Evolutionary conservation across 1,140 invertebrate species (phyloP), one percentile per base, ranked within the genome.

Genomic region (Bombus confusus): DNA sequence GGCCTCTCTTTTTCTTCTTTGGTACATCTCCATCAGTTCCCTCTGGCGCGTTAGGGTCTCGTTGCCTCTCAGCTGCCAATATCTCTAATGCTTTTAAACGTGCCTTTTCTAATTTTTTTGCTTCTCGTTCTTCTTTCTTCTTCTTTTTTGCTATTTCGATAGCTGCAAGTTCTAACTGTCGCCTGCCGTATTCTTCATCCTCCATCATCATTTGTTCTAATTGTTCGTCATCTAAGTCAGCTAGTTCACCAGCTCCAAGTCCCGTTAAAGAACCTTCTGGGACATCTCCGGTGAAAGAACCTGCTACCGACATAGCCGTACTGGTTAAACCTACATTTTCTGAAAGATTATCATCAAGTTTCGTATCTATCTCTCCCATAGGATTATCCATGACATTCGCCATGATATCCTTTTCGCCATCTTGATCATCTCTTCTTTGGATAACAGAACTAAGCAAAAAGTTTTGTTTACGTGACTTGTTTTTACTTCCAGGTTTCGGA

Each of bases 121-220:
- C 96, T 81, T 96, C 95, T 0, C 96, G 93, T 59, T 96, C 96
- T 57, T 96, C 93, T 81, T 96, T 96, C 69, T 96, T 95, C 59
- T 96, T 96, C 87, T 96, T 96, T 72, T 96, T 96, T 41, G 96
- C 96, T n/a, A 96, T 95, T 72, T 94, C 96, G 10, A 95, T 93
- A 0, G 95, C 95, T 0, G 95, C 96, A 1, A 96, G 72, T 41
- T 96, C 96, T 0, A 96, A 89, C 66, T 96, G 96, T 1, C 95
- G 94, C 66, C 96, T 95, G 2, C 96, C 96, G 41, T 96, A 96
- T 84, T 97, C 96, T 91, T 97, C 96, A 87, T 96, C 96, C 83
- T 96, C 95, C 92, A 96, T 96, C 96, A 96, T 96, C 93, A 96
- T 95, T 79, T 95, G 95, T 4, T 96, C 96, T 31, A 96, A 93